Evolutionary conservation across 2,888 invertebrate genomes (phyloP), one percentile per base, ranked within the genome.

Genomic region (Campoletis raptor): DNA sequence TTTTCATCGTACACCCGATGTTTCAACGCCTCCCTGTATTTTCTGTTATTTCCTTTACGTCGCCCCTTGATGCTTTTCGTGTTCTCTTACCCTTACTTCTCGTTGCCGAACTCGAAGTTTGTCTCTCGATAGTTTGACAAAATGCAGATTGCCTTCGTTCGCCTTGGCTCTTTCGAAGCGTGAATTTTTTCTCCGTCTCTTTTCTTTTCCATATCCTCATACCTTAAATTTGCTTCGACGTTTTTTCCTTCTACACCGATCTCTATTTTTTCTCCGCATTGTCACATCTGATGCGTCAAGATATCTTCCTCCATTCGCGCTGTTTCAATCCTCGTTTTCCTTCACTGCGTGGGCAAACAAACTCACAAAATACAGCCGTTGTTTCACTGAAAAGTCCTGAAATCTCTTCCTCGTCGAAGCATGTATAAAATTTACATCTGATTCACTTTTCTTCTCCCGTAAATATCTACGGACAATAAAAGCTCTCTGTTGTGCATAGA

Each of bases 91-190:
- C 54, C 67, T 78, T 69, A 69, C 54, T 69, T 30, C 67, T 80
- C 54, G 52, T 85, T 76, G 67, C 57, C 85, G 42, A 88, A 85
- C 80, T 76, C 76, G 61, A 88, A 87, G 79, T 87, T 84, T 80
- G 73, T 88, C 86, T 78, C 87, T 86, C 90, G 91, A 92, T 90
- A 90, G 92, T 92, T 92, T 91, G 92, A 91, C 91, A 91, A 91
- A 92, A 92, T 91, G 92, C 91, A 92, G 90, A 92, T 92, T 91
- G 91, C 90, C 90, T 89, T 88, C 89, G 89, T 91, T 91, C 91
- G 88, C 87, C 86, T 84, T 48, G 64, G 69, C 61, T 81, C 76
- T 82, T 72, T 52, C 48, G 81, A 77, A 73, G 45, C 48, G 45
- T 69, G 61, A 78, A 81, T 83, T 77, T 81, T 79, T 48, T 42